Evolutionary conservation across 2,888 invertebrate genomes (phyloP).

Genomic region (Oxytorus armatus): DNA sequence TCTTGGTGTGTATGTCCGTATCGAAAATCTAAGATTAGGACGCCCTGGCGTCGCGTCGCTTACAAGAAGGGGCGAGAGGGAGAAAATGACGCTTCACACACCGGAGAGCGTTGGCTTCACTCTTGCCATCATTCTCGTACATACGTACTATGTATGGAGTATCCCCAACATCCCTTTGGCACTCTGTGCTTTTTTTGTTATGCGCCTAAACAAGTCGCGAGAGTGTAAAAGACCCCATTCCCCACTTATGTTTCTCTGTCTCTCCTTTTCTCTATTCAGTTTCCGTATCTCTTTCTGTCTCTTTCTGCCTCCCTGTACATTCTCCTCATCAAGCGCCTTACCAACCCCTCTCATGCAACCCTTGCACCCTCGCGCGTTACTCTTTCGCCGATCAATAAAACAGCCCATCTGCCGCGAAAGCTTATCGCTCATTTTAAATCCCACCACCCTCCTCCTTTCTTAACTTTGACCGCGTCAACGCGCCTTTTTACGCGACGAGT

Average conservation of each 20-base stretch:
- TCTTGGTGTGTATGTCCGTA: slow-evolving; percentile 68
- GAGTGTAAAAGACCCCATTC: slow-evolving; percentile 66
- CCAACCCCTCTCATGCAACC: slow-evolving; percentile 65
- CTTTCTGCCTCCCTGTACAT: slow-evolving; percentile 43
- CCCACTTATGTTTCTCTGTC: slow-evolving; percentile 58
- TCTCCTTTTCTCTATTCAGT: slow-evolving; percentile 55
- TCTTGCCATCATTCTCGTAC: slow-evolving; percentile 36
- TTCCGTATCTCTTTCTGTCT: slow-evolving; percentile 32
- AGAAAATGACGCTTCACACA: slow-evolving; percentile 30
- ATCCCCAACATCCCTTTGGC: slow-evolving; percentile 44
- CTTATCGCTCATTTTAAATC: slow-evolving; percentile 77
- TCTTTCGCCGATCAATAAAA: slow-evolving; percentile 83
- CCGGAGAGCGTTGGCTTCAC: slow-evolving; percentile 67
- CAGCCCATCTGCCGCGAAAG: slow-evolving; percentile 80
- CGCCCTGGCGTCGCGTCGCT: slow-evolving; percentile 65
- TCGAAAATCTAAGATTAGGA: slow-evolving; percentile 75
- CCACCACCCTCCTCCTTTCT: slow-evolving; percentile 26
- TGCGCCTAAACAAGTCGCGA: slow-evolving; percentile 74
- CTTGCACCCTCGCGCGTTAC: slow-evolving; percentile 73
- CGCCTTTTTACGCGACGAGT: too few species aligned
- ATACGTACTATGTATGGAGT: slow-evolving; percentile 17
- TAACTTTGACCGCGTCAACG: background rate
- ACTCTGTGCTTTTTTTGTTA: slow-evolving; percentile 58
- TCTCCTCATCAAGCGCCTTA: slow-evolving; percentile 69
- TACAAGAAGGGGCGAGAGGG: slow-evolving; percentile 3